A percentile compares a stretch with the other conserved stretches of the same genome.
Evolutionary conservation across 1,140 invertebrate species (phyloP).

Genomic region (Drosophila quadrilineata): DNA sequence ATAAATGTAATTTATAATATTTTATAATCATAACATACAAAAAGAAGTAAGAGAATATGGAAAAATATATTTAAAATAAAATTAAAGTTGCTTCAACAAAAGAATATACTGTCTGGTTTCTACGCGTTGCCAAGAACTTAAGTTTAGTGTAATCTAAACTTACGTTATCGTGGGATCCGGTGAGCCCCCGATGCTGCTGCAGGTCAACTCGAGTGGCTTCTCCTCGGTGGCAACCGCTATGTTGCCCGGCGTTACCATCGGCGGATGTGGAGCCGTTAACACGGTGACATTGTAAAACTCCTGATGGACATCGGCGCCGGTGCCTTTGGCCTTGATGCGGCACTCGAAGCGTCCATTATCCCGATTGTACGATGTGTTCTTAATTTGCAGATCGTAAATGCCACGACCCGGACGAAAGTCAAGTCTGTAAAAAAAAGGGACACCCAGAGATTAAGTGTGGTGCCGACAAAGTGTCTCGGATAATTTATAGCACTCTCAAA

Average conservation of each 20-base stretch:
- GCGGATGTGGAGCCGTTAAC: slow-evolving; percentile 91
- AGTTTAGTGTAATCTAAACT: slow-evolving; percentile 69
- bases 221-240: slow-evolving; percentile 90
- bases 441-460: neutral
- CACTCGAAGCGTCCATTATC: slow-evolving; percentile 97
- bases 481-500: slow-evolving; percentile 32
- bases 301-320: slow-evolving; percentile 91
- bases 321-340: slow-evolving; percentile 91
- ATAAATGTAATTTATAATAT: too few relatives aligned
- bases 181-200: slow-evolving; percentile 92
- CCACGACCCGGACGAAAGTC: slow-evolving; percentile 89
- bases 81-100: too few relatives aligned
- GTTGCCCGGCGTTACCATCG: slow-evolving; percentile 87
- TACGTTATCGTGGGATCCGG: slow-evolving; percentile 92
- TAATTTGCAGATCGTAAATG: slow-evolving; percentile 93
- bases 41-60: too few relatives aligned
- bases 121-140: too few relatives aligned
- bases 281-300: slow-evolving; percentile 93
- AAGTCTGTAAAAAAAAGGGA: slow-evolving; percentile 83
- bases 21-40: too few relatives aligned
- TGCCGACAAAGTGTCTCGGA: neutral
- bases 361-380: slow-evolving; percentile 92
- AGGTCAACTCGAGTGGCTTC: slow-evolving; percentile 88
- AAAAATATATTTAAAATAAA: too few relatives aligned
- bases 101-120: too few relatives aligned